Conservation (phyloP, 2,888 invertebrate species). For the Seira ritae region DNA sequence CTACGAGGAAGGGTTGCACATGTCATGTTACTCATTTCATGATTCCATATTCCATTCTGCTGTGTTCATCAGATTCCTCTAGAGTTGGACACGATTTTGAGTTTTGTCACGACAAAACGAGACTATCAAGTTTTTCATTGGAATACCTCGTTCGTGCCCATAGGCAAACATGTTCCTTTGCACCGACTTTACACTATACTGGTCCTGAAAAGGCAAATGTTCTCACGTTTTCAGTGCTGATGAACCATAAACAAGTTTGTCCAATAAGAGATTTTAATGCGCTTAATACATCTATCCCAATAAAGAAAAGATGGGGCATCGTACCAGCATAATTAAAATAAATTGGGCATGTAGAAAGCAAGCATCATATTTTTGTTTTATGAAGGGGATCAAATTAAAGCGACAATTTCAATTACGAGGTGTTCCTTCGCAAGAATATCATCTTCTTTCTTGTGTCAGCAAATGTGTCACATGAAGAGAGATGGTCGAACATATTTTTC, state of each 20-base stretch:
- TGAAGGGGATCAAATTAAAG: not conserved
- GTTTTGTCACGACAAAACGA: slow-evolving; percentile 4
- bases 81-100: slow-evolving; percentile 2
- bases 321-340: not conserved
- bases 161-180: not conserved
- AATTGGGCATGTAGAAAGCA: not conserved
- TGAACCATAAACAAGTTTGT: not conserved
- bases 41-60: not conserved
- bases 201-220: not conserved
- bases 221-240: slow-evolving; percentile 2
- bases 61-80: not conserved
- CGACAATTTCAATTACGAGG: not conserved
- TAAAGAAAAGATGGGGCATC: not conserved
- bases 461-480: too few relatives aligned
- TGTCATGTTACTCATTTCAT: not conserved
- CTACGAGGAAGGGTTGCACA: not conserved
- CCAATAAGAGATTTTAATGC: not conserved
- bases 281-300: not conserved
- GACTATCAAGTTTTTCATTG: slow-evolving; percentile 2
- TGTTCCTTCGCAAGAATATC: not conserved
- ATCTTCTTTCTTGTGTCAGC: too few relatives aligned
- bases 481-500: too few relatives aligned
- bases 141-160: not conserved
- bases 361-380: not conserved
- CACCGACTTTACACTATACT: too few relatives aligned